A percentile compares a stretch with the other conserved stretches of the same genome.
Evolutionary conservation across 2,113 vertebrate genomes (phyloP).

Genomic region (Ptychochromis oligacanthus): DNA sequence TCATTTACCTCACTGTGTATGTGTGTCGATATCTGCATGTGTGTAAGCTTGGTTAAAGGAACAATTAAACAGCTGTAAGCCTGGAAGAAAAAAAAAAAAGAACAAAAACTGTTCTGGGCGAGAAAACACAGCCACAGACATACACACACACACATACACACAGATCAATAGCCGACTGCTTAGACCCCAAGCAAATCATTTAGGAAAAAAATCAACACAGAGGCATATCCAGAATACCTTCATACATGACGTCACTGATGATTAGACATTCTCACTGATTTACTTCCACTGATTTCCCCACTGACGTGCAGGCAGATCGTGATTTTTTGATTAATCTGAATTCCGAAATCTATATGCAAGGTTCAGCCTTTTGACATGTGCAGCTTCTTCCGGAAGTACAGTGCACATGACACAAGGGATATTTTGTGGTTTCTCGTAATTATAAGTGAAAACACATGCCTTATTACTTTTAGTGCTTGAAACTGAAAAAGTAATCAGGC

Average conservation of each 20-base stretch:
- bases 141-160: slow-evolving; percentile 37
- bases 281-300: neutral
- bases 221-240: neutral
- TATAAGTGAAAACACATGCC: neutral
- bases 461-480: too few relatives aligned
- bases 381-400: neutral
- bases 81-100: slow-evolving; percentile 28
- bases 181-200: slow-evolving; percentile 38
- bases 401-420: too few relatives aligned
- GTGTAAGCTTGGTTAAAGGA: slow-evolving; percentile 26
- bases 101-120: slow-evolving; percentile 40
- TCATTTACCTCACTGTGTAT: slow-evolving; percentile 40
- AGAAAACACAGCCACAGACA: slow-evolving; percentile 41
- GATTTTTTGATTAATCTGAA: neutral
- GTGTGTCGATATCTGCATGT: slow-evolving; percentile 1
- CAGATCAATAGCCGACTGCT: slow-evolving; percentile 60
- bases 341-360: neutral
- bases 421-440: too few relatives aligned
- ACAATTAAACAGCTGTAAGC: slow-evolving; percentile 68
- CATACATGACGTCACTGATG: neutral
- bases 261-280: slow-evolving; percentile 19
- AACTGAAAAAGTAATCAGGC: neutral
- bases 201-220: slow-evolving; percentile 14
- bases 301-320: neutral
- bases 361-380: neutral